Conservation (phyloP, 2,888 invertebrate species). For the Fissipunctia ypsillon region DNA sequence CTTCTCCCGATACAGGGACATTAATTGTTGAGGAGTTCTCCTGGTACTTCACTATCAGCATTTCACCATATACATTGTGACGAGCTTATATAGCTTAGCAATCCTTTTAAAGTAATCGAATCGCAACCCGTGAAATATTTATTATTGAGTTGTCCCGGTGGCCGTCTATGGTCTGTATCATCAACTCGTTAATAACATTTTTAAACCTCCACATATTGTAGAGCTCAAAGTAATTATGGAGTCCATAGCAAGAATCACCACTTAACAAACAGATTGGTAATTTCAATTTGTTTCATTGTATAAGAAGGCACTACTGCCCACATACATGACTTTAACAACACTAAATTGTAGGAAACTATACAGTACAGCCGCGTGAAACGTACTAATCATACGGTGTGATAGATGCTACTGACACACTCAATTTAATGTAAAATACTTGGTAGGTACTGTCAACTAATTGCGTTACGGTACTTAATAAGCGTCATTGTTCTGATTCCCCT, state of each 20-base stretch:
- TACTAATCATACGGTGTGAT: constrained; percentile 13
- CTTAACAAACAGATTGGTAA: not conserved
- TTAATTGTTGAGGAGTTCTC: too few species aligned
- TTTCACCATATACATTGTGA: too few species aligned
- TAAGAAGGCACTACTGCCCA: not conserved
- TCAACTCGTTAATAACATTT: too few species aligned
- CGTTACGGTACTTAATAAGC: constrained; percentile 12
- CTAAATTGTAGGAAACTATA: not conserved
- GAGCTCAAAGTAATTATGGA: not conserved
- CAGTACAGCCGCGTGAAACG: not conserved
- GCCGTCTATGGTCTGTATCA: too few species aligned
- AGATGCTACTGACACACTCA: constrained; percentile 16
- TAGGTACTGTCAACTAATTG: constrained; percentile 24
- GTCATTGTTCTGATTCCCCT: constrained; percentile 44
- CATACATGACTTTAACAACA: not conserved
- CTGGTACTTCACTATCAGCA: too few species aligned
- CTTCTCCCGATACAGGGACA: too few species aligned
- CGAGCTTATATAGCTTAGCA: too few species aligned
- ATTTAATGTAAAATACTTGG: constrained; percentile 34
- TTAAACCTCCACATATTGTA: not conserved
- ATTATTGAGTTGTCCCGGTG: too few species aligned
- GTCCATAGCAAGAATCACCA: not conserved
- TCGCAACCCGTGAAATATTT: too few species aligned
- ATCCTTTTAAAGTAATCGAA: too few species aligned
- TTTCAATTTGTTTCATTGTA: not conserved